A percentile compares a stretch with the other conserved stretches of the same genome.
These are phyloP conservation scores for Baccha elongata DNA, from an alignment of 2,888 invertebrate genomes.

Conservation along the genomic window DNA sequence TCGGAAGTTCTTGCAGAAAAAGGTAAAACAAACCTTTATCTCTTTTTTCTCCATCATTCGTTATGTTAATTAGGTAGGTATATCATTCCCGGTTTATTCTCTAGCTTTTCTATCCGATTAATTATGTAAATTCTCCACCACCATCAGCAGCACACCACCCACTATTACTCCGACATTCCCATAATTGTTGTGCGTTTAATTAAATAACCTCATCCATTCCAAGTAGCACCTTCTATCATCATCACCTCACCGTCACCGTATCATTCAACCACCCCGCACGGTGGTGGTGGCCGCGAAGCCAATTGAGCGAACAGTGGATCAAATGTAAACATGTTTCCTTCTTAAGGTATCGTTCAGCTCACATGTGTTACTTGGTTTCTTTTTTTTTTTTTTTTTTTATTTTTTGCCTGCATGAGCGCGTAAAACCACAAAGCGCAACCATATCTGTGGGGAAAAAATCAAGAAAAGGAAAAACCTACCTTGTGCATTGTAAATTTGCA, in stretches of 20 bases:
- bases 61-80: conserved; percentile 62
- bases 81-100: conserved; percentile 37
- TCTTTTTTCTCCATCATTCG: conserved; percentile 28
- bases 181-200: conserved; percentile 72
- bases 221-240: conserved; percentile 69
- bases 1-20: conserved; percentile 58
- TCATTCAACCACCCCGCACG: background rate
- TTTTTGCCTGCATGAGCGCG: conserved; percentile 40
- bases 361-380: conserved; percentile 26
- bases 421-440: conserved; percentile 65
- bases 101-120: conserved; percentile 46
- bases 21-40: conserved; percentile 30
- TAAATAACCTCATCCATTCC: conserved; percentile 71
- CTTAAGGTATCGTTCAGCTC: conserved; percentile 47
- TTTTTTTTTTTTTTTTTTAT: conserved; percentile 7
- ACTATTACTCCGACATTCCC: conserved; percentile 61
- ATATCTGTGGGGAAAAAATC: conserved; percentile 40
- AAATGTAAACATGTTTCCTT: conserved; percentile 71
- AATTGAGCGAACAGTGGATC: conserved; percentile 64
- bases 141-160: conserved; percentile 21
- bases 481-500: conserved; percentile 34
- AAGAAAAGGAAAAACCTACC: conserved; percentile 31
- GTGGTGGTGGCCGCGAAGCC: conserved; percentile 6
- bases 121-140: conserved; percentile 65
- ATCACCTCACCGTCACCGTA: conserved; percentile 34